Conservation (phyloP, 1,140 invertebrate species). For the Drosophila pandora region DNA sequence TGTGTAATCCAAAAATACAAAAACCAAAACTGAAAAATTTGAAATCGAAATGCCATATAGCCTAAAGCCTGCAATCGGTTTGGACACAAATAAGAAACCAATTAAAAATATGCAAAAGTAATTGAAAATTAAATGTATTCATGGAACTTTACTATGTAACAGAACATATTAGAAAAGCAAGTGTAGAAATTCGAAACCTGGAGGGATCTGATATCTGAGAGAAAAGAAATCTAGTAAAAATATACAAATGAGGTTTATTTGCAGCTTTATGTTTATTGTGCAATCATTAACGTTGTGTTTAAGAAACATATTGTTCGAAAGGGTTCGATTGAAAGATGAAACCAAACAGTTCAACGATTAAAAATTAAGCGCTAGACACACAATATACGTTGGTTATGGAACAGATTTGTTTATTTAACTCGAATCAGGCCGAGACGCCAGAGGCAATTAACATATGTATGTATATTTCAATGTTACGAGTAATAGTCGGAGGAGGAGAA, state of each 20-base stretch:
- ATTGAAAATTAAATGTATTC: constrained; percentile 47
- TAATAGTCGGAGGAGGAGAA: constrained; percentile 29
- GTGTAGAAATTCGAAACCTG: constrained; percentile 5
- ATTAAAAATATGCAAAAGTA: constrained; percentile 15
- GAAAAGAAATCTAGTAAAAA: constrained; percentile 37
- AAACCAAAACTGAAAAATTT: constrained; percentile 18
- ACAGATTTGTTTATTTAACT: constrained; percentile 48
- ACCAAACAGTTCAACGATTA: constrained; percentile 75
- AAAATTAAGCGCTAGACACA: constrained; percentile 77
- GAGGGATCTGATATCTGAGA: constrained; percentile 8
- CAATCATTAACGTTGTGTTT: constrained; percentile 38
- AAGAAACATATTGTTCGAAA: constrained; percentile 17
- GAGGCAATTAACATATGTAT: constrained; percentile 50
- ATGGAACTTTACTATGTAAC: constrained; percentile 36
- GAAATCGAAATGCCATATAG: constrained; percentile 16
- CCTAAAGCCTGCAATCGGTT: neutral
- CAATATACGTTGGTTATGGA: constrained; percentile 64
- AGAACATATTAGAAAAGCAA: constrained; percentile 16
- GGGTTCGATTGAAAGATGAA: constrained; percentile 37
- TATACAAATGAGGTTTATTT: constrained; percentile 37
- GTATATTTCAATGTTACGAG: constrained; percentile 75
- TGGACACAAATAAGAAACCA: constrained; percentile 4
- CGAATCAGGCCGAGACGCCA: constrained; percentile 19
- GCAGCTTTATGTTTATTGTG: constrained; percentile 28
- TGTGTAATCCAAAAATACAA: constrained; percentile 68